These are phyloP conservation scores for Periophthalmus magnuspinnatus DNA, from an alignment of 2,797 vertebrate species.

Conservation along the genomic window DNA sequence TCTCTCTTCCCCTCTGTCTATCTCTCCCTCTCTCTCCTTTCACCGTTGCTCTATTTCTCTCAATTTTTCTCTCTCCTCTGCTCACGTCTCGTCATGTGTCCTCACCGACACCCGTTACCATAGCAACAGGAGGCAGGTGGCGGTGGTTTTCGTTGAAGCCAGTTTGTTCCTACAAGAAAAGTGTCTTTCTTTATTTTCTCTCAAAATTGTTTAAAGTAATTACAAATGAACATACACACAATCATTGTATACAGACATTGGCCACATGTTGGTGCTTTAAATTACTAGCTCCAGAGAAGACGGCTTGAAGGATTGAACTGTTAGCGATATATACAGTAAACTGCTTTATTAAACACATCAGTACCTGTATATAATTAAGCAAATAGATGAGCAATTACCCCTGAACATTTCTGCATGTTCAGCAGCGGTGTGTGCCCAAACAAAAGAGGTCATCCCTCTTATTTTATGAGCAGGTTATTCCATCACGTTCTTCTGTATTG, in stretches of 20 bases:
- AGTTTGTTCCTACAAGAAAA: conserved; percentile 15
- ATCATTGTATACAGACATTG: not conserved
- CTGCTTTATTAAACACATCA: not conserved
- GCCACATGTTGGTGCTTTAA: not conserved
- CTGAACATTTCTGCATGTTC: not conserved
- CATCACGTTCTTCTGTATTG: not conserved
- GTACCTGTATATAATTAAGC: not conserved
- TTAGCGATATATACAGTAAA: not conserved
- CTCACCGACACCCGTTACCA: conserved; percentile 51
- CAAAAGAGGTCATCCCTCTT: not conserved
- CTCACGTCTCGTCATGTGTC: conserved; percentile 12
- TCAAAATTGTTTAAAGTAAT: not conserved
- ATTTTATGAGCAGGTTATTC: not conserved
- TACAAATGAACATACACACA: not conserved
- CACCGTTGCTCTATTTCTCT: not conserved
- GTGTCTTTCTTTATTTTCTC: conserved; percentile 4
- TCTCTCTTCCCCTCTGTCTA: not conserved
- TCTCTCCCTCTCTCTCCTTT: not conserved
- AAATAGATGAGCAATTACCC: not conserved
- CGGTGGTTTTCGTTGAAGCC: conserved; percentile 27
- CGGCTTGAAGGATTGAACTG: not conserved
- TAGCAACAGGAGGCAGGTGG: conserved; percentile 62
- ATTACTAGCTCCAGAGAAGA: not conserved
- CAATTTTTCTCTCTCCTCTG: conserved; percentile 3
- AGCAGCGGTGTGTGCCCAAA: not conserved